A percentile compares a stretch with the other conserved stretches of the same genome.
Conservation (phyloP, 53 echinoderm and acorn worm genomes). For the Temnopleurus reevesii region DNA sequence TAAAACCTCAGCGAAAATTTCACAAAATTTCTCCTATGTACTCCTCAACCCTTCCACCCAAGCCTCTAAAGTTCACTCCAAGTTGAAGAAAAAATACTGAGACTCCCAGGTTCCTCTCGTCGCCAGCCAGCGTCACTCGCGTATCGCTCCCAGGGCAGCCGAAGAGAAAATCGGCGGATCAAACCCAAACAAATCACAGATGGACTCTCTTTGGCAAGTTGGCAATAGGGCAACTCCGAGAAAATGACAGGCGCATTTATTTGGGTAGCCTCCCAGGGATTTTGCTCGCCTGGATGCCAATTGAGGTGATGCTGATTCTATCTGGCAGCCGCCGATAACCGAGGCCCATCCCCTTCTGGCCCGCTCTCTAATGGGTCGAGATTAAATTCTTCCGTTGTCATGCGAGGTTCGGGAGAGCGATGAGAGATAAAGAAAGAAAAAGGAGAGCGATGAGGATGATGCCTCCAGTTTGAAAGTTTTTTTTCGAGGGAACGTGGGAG, state of each 20-base stretch:
- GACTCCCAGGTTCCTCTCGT: background rate
- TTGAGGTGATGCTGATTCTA: conserved; percentile 23
- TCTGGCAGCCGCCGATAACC: conserved; percentile 22
- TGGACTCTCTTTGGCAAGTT: conserved; percentile 7
- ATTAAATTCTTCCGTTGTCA: conserved; percentile 25
- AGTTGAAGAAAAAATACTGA: too few relatives aligned
- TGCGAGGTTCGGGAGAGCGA: background rate
- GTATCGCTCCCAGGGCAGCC: background rate
- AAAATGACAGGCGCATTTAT: conserved; percentile 47
- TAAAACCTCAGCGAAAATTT: too few relatives aligned
- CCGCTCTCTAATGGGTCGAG: conserved; percentile 2
- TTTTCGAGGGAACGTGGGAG: too few relatives aligned
- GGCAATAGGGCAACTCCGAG: conserved; percentile 1
- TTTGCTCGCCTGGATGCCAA: conserved; percentile 1
- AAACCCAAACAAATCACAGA: conserved; percentile 32
- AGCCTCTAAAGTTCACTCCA: background rate
- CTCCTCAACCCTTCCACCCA: too few relatives aligned
- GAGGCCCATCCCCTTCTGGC: conserved; percentile 9
- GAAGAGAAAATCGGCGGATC: background rate
- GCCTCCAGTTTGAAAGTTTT: background rate
- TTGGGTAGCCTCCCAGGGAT: conserved; percentile 47
- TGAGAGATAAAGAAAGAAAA: background rate
- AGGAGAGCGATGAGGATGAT: background rate
- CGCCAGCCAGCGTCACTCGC: background rate
- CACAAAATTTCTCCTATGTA: too few relatives aligned